Evolutionary conservation across 1,140 invertebrate genomes (phyloP), one percentile per base, ranked within the genome.

Genomic region (Neodiprion lecontei): DNA sequence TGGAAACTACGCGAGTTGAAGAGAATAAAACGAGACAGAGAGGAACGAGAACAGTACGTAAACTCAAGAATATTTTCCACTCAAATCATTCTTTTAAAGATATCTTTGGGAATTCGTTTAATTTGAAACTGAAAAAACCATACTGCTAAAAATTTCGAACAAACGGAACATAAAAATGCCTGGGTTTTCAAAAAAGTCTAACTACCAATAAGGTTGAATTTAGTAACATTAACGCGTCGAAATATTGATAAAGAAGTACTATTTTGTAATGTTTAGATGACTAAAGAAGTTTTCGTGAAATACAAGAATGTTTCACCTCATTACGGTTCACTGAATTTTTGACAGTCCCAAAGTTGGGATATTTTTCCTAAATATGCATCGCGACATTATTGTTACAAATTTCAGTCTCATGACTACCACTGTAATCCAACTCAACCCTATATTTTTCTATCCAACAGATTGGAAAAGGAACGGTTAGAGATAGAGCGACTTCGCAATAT

Each of bases 1-100:
- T 99, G 98, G 98, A 99, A 99, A 89, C 82, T 98, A 8, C 90
- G 99, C 47, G 99, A 99, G 89, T 90, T 99, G 80, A 98, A 98
- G 85, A 89, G 99, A 65, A 94, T 99, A 49, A 99, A 99, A 87
- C 90, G 97, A 17, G 97, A 99, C 86, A 92, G 97, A 78, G 98
- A 99, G 81, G 97, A 99, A 89, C 89, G 96, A 80, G 98, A 99
- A 90, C 91, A 92, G 94, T 96, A 90, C 90, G 93, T 92, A 75
- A 80, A 74, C 75, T 80, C 75, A 23, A 77, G 65, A 28, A 67
- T 70, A 9, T 65, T 66, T 23, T 73, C 7, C 48, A 74, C 72
- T 40, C 9, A 74, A 71, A 61, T 17, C 7, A 9, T 14, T 61
- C 53, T 17, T 61, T 17, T 61, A 14, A 4, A 40, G 28, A 40